phyloP scores from a whole-genome alignment of 2,797 vertebrate species.

The Siniperca obscura region DNA sequence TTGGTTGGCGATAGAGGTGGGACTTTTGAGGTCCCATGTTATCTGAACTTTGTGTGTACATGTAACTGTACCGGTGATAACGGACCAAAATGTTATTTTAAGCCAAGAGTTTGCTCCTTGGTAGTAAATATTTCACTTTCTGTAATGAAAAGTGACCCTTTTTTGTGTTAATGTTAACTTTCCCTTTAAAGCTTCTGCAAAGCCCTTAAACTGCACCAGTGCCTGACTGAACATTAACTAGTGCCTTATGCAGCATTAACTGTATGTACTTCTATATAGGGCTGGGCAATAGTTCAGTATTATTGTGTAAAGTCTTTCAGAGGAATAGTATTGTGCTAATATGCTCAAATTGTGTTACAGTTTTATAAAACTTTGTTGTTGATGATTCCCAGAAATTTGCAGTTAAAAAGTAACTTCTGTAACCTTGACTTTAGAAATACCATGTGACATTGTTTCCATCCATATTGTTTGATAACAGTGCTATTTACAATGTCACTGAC shows the following conservation, averaged over 20 bases:
- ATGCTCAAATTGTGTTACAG: neutral
- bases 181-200: neutral
- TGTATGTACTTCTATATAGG: neutral
- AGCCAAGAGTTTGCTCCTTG: neutral
- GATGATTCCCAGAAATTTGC: neutral
- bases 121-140: constrained; percentile 27
- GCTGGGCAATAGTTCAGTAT: neutral
- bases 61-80: constrained; percentile 3
- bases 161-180: constrained; percentile 2
- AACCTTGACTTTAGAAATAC: neutral
- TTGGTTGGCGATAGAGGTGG: constrained; percentile 30
- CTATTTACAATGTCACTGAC: too few species aligned
- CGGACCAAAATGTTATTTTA: constrained; percentile 7
- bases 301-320: neutral
- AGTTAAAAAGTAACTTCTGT: neutral
- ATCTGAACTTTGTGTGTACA: constrained; percentile 24
- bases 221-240: neutral
- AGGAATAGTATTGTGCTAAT: neutral
- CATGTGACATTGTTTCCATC: neutral
- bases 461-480: neutral
- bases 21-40: constrained; percentile 27
- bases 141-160: neutral
- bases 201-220: neutral
- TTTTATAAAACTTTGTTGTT: neutral
- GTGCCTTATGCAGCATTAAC: neutral